Conservation (phyloP, 2,113 vertebrate species). For the Amblyopsis rosae region DNA sequence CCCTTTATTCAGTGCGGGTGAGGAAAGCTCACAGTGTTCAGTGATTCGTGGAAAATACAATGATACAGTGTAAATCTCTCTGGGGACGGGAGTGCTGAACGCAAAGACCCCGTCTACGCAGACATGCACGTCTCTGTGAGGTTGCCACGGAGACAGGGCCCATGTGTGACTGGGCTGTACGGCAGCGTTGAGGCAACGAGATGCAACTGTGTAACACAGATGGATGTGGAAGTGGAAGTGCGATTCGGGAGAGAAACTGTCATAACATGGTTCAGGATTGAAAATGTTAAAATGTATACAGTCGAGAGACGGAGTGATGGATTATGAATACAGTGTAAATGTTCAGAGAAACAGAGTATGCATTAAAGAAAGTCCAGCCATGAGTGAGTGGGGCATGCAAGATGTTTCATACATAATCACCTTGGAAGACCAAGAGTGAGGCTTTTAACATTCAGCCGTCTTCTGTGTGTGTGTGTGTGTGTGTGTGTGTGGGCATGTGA, state of each 20-base stretch:
- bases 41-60: slow-evolving; percentile 43
- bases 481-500: slow-evolving; percentile 15
- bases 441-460: slow-evolving; percentile 50
- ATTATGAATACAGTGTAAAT: slow-evolving; percentile 10
- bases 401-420: slow-evolving; percentile 68
- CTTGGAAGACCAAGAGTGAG: slow-evolving; percentile 52
- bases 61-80: slow-evolving; percentile 34
- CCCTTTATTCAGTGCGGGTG: not conserved
- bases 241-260: not conserved
- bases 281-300: not conserved
- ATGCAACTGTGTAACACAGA: slow-evolving; percentile 31
- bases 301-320: slow-evolving; percentile 11
- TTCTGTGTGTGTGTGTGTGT: slow-evolving; percentile 15
- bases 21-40: slow-evolving; percentile 12
- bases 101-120: slow-evolving; percentile 48
- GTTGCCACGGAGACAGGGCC: slow-evolving; percentile 50
- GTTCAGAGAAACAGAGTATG: slow-evolving; percentile 26
- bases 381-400: slow-evolving; percentile 49
- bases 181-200: slow-evolving; percentile 16
- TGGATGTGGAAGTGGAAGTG: not conserved
- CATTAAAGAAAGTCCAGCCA: slow-evolving; percentile 17
- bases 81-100: slow-evolving; percentile 23
- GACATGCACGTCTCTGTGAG: slow-evolving; percentile 30
- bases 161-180: slow-evolving; percentile 5
- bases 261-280: not conserved